Base-by-base conservation (phyloP, 2,888 invertebrate genomes). In the Notodonta ziczac region DNA sequence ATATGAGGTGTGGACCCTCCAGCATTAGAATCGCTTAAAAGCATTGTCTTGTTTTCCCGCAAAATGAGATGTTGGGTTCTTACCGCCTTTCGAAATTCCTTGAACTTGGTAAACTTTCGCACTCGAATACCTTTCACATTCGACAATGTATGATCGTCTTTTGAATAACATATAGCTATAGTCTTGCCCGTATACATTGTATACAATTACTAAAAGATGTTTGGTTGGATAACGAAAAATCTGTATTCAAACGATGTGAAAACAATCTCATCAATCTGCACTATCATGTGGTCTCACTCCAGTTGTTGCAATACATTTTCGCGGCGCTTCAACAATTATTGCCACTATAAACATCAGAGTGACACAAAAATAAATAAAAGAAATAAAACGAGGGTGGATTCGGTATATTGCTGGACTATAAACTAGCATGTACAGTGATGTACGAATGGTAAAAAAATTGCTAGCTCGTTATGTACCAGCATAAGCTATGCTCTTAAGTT, bases 21-120 rank as follows among this genome's bases (percentile, higher is more conserved):
- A 80, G 82, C 84, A 84, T 85, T 85, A 87, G 82, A 88, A 88
- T 84, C 84, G 85, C 85, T 90, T 91, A 89, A 92, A 91, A 93
- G 92, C 93, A 87, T 92, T 91, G 89, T 91, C 92, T 91, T 91
- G 93, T 92, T 86, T 85, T 80, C 80, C 73, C 76, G 71, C 73
- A 70, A 80, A 84, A 84, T 81, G 78, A 83, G 82, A 84, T 84
- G 83, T 84, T 73, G 77, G 78, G 77, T 70, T 79, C 76, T 69
- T 73, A 76, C 70, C 76, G 73, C 69, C 74, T 79, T 75, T 73
- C 73, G 79, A 80, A 79, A 80, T 78, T 78, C 72, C 74, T 78
- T 73, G 70, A 81, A 83, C 76, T 81, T 82, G 73, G 71, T 66
- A 59, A 82, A 84, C 76, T 81, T 82, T 81, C 74, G 66, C 73